Evolutionary conservation across 2,888 invertebrate species (phyloP), one percentile per base, ranked within the genome.

Genomic region (Heliconius hortense): DNA sequence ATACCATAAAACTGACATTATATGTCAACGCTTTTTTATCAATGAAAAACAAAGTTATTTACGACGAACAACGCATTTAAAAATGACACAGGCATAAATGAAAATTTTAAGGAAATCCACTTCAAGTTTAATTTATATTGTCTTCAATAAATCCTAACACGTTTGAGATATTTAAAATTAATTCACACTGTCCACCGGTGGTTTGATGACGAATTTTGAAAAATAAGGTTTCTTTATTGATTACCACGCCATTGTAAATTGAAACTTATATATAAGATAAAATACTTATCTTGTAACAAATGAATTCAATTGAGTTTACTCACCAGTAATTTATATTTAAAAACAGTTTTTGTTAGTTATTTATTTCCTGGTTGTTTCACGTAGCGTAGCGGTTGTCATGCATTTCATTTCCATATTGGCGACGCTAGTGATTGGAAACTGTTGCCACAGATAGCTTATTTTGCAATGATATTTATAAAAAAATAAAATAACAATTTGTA

Each of bases 321-420:
- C 79, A 93, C 93, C 91, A 85, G 89, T 87, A 84, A 63, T 81
- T 81, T 78, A 81, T 73, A 83, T 81, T 84, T 84, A 82, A 85
- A 85, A 85, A 87, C 85, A 85, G 85, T 89, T 87, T 87, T 87
- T 84, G 82, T 82, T 85, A 88, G 82, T 87, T 92, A 92, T 92
- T 90, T 92, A 91, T 89, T 90, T 92, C 86, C 85, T 87, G 89
- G 86, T 88, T 88, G 89, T 90, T 89, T 89, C 86, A 87, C 84
- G 85, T 85, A 86, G 88, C 84, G 85, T 85, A 86, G 88, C 88
- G 86, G 88, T 90, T 92, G 92, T 91, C 93, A 92, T 87, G 90
- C 90, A 89, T 82, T 89, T 89, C 87, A 88, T 90, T 90, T 89
- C 93, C 92, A 92, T 93, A 88, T 91, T 93, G 91, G 87, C 85